Conservation (phyloP, 2,888 invertebrate genomes). For the Arctia plantaginis region DNA sequence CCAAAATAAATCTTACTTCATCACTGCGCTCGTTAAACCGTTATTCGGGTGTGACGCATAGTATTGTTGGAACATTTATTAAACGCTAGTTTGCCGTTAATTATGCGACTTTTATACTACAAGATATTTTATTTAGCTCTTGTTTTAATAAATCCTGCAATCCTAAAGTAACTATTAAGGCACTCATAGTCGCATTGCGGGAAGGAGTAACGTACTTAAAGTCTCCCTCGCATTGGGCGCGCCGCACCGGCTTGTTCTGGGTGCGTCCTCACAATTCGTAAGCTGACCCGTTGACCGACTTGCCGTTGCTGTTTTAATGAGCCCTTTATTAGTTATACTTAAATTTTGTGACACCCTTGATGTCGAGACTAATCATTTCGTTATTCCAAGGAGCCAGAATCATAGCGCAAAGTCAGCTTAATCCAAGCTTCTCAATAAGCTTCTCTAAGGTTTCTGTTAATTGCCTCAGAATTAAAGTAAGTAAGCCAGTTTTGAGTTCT, state of each 20-base stretch:
- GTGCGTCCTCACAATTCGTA: slow-evolving; percentile 79
- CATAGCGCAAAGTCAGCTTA: background rate
- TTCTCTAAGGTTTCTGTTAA: background rate
- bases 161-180: slow-evolving; percentile 19
- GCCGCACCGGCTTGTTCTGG: slow-evolving; percentile 69
- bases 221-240: slow-evolving; percentile 70
- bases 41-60: slow-evolving; percentile 28
- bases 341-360: slow-evolving; percentile 67
- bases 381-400: background rate
- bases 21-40: slow-evolving; percentile 36
- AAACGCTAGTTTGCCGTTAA: background rate
- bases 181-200: slow-evolving; percentile 82
- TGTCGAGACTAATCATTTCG: background rate
- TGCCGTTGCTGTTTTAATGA: slow-evolving; percentile 71
- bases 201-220: slow-evolving; percentile 73
- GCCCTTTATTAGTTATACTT: slow-evolving; percentile 64
- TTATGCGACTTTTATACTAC: background rate
- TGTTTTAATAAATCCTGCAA: slow-evolving; percentile 6
- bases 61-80: slow-evolving; percentile 17
- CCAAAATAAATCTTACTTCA: slow-evolving; percentile 71
- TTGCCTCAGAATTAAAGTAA: background rate
- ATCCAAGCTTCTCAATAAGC: background rate
- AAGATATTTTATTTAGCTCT: background rate
- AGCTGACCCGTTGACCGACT: slow-evolving; percentile 81
- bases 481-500: background rate